phyloP scores from a whole-genome alignment of 2,888 invertebrate genomes.

The Thera obeliscata region DNA sequence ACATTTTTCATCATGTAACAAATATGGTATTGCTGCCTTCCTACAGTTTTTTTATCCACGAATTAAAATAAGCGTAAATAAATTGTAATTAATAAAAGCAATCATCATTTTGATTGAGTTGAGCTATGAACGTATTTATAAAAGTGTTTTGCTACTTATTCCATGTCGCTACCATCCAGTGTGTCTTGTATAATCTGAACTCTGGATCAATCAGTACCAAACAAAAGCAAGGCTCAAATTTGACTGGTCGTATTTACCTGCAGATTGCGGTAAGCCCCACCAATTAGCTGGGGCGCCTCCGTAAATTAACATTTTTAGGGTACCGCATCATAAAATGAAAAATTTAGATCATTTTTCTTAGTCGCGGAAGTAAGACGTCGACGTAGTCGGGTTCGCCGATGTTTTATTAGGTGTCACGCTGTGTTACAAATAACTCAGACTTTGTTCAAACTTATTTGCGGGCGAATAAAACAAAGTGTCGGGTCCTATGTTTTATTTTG shows the following conservation, averaged over 20 bases:
- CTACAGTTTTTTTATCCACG: too few relatives aligned
- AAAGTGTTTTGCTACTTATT: background rate
- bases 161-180: conserved; percentile 10
- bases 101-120: too few relatives aligned
- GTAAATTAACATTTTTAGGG: conserved; percentile 44
- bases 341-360: conserved; percentile 16
- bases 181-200: conserved; percentile 21
- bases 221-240: conserved; percentile 37
- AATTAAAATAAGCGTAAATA: too few relatives aligned
- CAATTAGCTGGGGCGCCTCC: conserved; percentile 51
- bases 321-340: conserved; percentile 29
- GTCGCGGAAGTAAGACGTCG: conserved; percentile 10
- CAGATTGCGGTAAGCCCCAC: conserved; percentile 48
- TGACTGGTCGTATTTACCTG: conserved; percentile 50
- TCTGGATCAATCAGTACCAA: conserved; percentile 11
- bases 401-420: conserved; percentile 9
- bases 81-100: too few relatives aligned
- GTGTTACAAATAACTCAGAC: conserved; percentile 15
- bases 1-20: too few relatives aligned
- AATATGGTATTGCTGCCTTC: too few relatives aligned
- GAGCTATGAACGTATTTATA: too few relatives aligned
- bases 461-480: background rate
- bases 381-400: background rate
- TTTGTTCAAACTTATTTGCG: conserved; percentile 1
- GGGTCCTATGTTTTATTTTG: background rate